phyloP scores from a whole-genome alignment of 1,140 invertebrate species.

The Rhagoletis zephyria region DNA sequence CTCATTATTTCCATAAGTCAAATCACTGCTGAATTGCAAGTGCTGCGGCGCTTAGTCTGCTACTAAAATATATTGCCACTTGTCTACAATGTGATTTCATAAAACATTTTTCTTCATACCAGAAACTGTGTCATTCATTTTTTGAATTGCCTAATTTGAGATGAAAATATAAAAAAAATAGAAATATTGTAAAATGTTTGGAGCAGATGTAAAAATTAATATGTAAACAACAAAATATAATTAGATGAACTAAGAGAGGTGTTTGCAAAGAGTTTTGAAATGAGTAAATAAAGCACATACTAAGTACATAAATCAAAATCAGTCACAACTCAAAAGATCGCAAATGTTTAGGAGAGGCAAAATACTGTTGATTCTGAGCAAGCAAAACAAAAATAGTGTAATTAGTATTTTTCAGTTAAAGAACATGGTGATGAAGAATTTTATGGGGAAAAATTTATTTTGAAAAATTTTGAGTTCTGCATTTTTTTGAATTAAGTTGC shows the following conservation, averaged over 20 bases:
- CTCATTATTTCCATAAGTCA: constrained; percentile 27
- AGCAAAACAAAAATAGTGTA: no score
- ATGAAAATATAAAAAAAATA: not conserved
- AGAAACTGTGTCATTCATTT: not conserved
- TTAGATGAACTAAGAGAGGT: not conserved
- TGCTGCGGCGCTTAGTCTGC: not conserved
- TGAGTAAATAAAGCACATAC: not conserved
- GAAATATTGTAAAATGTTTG: not conserved
- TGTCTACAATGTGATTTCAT: not conserved
- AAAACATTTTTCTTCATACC: not conserved
- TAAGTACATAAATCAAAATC: no score
- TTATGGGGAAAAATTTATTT: no score
- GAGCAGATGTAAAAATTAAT: no score
- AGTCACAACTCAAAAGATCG: no score
- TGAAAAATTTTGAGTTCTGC: no score
- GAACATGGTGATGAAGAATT: no score
- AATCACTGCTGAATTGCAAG: not conserved
- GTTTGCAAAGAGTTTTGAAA: not conserved
- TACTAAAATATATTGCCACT: not conserved
- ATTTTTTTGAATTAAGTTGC: no score
- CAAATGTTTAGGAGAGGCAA: no score
- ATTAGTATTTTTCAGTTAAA: no score
- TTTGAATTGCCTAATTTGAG: not conserved
- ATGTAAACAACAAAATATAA: no score
- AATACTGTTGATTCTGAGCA: no score